phyloP scores from a whole-genome alignment of 2,888 invertebrate genomes.

The Rhimphoctona megacephalus region DNA sequence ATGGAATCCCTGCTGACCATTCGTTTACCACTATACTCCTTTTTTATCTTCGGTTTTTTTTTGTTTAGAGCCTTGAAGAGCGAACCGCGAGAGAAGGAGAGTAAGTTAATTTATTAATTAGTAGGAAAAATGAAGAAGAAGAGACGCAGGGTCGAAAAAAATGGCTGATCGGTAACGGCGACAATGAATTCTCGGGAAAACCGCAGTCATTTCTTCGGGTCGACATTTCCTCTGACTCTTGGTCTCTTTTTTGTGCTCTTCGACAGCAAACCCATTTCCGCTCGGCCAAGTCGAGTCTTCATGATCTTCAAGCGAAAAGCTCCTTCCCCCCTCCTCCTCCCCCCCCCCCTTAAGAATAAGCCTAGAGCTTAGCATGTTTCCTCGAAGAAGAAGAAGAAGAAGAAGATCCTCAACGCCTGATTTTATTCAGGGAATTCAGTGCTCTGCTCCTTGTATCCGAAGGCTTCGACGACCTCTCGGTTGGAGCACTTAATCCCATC shows the following conservation, averaged over 20 bases:
- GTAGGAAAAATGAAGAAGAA: conserved; percentile 9
- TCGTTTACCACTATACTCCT: conserved; percentile 7
- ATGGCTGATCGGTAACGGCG: conserved; percentile 2
- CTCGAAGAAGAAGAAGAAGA: conserved; percentile 60
- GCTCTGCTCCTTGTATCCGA: conserved; percentile 43
- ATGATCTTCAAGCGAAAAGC: conserved; percentile 12
- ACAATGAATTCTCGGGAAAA: conserved; percentile 62
- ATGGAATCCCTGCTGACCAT: conserved; percentile 11
- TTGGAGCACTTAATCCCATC: conserved; percentile 60
- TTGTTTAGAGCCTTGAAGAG: neutral
- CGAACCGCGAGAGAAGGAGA: neutral
- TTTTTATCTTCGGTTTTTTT: neutral
- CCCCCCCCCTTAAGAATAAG: neutral
- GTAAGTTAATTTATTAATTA: conserved; percentile 35
- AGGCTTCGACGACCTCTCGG: conserved; percentile 45
- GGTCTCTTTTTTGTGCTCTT: neutral
- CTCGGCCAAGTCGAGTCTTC: conserved; percentile 39
- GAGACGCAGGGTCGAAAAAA: neutral
- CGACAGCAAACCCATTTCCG: conserved; percentile 60
- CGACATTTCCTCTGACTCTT: conserved; percentile 29
- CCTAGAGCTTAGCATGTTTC: conserved; percentile 48
- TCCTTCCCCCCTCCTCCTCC: conserved; percentile 19
- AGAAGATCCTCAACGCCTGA: conserved; percentile 65
- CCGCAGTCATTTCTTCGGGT: conserved; percentile 57
- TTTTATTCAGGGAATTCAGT: conserved; percentile 69